phyloP scores from a whole-genome alignment of 2,113 vertebrate species.

The Genyomyrus donnyi region DNA sequence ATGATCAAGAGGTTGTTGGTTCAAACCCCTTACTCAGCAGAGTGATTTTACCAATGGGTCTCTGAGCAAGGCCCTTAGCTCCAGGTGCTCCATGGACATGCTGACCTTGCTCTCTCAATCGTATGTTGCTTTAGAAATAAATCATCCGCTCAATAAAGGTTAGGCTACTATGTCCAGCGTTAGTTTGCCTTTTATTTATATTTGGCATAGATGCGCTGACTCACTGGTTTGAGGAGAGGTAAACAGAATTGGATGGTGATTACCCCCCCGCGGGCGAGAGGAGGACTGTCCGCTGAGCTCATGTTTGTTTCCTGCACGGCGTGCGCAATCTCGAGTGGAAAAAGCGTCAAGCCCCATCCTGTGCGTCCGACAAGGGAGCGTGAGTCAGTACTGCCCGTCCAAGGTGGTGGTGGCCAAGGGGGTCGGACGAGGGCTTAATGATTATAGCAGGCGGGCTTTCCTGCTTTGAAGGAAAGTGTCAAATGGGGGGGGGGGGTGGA shows the following conservation, averaged over 20 bases:
- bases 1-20: background rate
- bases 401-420: background rate
- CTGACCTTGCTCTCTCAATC: background rate
- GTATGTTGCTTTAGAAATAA: background rate
- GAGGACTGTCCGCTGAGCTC: background rate
- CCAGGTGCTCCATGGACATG: background rate
- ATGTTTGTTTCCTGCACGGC: conserved; percentile 5
- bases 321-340: conserved; percentile 15
- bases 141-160: background rate
- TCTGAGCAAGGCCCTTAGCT: no score
- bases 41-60: background rate
- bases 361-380: background rate
- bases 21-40: background rate
- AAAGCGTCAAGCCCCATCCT: conserved; percentile 15
- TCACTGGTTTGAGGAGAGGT: background rate
- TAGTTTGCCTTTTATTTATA: background rate
- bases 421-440: conserved; percentile 4
- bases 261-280: background rate
- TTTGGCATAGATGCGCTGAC: background rate
- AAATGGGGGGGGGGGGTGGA: background rate
- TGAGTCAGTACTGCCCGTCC: conserved; percentile 11
- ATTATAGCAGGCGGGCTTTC: conserved; percentile 11
- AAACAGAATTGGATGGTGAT: background rate
- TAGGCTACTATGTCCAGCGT: background rate
- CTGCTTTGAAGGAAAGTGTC: background rate